Conservation (phyloP, 2,113 vertebrate species). For the Zeus faber region DNA sequence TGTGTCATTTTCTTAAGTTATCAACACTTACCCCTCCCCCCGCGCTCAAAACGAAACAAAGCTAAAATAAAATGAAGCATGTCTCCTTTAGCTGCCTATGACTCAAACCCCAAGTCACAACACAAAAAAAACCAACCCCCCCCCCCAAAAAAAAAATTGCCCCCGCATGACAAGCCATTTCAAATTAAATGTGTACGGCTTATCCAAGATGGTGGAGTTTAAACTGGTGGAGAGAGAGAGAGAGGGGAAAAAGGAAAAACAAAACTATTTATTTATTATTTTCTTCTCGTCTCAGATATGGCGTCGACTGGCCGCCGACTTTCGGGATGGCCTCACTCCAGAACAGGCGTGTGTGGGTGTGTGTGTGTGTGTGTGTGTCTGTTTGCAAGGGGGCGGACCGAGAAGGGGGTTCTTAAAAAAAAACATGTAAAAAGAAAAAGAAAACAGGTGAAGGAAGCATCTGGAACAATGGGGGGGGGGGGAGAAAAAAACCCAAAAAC, state of each 20-base stretch:
- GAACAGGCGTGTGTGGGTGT: constrained; percentile 29
- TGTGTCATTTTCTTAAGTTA: constrained; percentile 62
- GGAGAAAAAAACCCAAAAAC: not conserved
- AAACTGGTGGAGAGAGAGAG: constrained; percentile 31
- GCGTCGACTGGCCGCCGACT: constrained; percentile 24
- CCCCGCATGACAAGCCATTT: constrained; percentile 41
- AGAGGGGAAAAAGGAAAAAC: constrained; percentile 36
- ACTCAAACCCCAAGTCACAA: constrained; percentile 16
- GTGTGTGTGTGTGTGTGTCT: not conserved
- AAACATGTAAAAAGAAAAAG: no score
- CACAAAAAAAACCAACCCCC: no score
- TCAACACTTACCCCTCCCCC: constrained; percentile 36
- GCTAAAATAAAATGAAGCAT: constrained; percentile 41
- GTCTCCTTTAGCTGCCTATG: constrained; percentile 56
- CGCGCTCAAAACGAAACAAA: constrained; percentile 53
- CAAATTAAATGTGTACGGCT: constrained; percentile 30
- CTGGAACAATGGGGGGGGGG: constrained; percentile 22
- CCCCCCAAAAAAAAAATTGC: constrained; percentile 2
- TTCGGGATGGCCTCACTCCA: constrained; percentile 20
- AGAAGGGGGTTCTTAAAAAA: constrained; percentile 13
- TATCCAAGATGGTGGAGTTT: constrained; percentile 23
- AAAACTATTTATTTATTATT: no score
- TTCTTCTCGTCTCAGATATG: constrained; percentile 57
- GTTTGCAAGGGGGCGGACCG: constrained; percentile 9
- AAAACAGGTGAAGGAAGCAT: constrained; percentile 33